phyloP scores from a whole-genome alignment of 2,113 vertebrate species.

The Gorsachius goisagi region DNA sequence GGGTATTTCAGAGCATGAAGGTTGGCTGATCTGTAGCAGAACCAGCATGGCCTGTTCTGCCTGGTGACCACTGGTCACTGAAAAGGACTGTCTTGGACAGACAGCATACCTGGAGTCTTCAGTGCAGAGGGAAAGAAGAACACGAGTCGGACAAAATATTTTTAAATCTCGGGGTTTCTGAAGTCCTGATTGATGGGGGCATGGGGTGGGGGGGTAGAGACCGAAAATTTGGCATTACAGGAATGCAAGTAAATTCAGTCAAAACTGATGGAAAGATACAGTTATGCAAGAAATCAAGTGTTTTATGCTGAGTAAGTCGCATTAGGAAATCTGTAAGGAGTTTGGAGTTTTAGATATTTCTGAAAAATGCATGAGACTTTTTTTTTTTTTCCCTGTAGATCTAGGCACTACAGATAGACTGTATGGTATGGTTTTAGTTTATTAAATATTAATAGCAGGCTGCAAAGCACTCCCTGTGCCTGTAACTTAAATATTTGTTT shows the following conservation, averaged over 20 bases:
- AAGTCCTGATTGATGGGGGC: not conserved
- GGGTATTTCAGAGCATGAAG: not conserved
- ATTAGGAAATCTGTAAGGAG: not conserved
- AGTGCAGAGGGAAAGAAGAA: not conserved
- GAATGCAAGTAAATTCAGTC: not conserved
- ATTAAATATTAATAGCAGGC: not conserved
- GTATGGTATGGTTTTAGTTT: not conserved
- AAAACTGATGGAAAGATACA: not conserved
- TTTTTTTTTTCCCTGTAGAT: not conserved
- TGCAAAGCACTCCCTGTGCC: not conserved
- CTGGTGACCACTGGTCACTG: not conserved
- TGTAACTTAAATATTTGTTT: not conserved
- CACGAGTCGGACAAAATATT: not conserved
- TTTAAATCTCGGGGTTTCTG: not conserved
- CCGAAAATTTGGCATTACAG: not conserved
- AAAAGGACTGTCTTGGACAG: not conserved
- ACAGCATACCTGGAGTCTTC: not conserved
- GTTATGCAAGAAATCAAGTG: not conserved
- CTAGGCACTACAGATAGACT: not conserved
- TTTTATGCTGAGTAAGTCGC: not conserved
- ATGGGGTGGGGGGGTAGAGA: fast-evolving
- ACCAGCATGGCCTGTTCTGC: conserved; percentile 6
- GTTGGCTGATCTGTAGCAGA: not conserved
- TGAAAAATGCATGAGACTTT: not conserved
- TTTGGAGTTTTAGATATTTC: not conserved